Conservation (phyloP, 2,888 invertebrate species). For the Drosophila paranaensis region DNA sequence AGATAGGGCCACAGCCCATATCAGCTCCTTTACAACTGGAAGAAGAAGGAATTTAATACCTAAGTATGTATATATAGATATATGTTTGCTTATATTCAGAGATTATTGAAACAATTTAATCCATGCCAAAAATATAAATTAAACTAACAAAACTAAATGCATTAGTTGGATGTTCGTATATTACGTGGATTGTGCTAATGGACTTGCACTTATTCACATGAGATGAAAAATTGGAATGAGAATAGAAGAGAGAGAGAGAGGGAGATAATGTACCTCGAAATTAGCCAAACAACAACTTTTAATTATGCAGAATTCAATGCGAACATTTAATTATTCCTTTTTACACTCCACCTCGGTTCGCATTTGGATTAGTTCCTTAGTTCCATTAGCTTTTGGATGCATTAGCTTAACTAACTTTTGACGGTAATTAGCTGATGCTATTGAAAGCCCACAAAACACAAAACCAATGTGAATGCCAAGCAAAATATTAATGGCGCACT, state of each 20-base stretch:
- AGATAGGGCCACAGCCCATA: background rate
- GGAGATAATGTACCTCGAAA: background rate
- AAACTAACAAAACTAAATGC: background rate
- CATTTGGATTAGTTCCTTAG: background rate
- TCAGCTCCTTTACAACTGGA: background rate
- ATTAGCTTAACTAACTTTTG: constrained; percentile 16
- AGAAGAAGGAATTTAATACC: background rate
- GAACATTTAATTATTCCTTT: background rate
- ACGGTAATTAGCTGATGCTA: constrained; percentile 28
- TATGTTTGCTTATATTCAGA: background rate
- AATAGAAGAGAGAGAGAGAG: background rate
- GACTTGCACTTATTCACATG: too few species aligned
- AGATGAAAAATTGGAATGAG: background rate
- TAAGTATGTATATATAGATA: too few species aligned
- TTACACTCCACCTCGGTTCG: background rate
- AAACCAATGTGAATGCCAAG: constrained; percentile 13
- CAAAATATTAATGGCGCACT: constrained; percentile 27
- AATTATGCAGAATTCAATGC: background rate
- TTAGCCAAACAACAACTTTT: background rate
- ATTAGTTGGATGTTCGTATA: background rate
- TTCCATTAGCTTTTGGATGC: background rate
- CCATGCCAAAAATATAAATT: background rate
- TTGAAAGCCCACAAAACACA: constrained; percentile 19
- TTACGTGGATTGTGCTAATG: background rate
- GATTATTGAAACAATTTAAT: background rate